Evolutionary conservation across 2,113 vertebrate genomes (phyloP).

Genomic region (Aptenodytes forsteri): DNA sequence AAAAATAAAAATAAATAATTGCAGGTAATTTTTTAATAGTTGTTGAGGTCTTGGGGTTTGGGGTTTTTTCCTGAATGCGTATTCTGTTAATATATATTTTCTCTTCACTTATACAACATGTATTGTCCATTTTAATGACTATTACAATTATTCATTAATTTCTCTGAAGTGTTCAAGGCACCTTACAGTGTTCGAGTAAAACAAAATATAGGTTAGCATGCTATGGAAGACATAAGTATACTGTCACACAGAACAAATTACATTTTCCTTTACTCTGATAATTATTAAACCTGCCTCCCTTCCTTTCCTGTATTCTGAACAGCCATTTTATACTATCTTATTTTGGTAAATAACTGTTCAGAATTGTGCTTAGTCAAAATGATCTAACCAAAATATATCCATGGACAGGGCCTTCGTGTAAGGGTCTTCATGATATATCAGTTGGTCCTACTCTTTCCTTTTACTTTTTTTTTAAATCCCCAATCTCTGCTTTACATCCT

Average conservation of each 20-base stretch:
- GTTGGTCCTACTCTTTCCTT: not conserved
- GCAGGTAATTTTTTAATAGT: not conserved
- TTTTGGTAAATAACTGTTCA: not conserved
- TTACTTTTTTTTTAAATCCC: not conserved
- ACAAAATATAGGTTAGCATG: not conserved
- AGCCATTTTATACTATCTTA: not conserved
- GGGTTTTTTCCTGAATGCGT: not conserved
- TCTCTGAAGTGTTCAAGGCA: not conserved
- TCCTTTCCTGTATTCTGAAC: not conserved
- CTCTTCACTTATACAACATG: not conserved
- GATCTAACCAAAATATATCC: not conserved
- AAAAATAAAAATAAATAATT: not conserved
- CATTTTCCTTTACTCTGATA: not conserved
- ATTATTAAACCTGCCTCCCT: not conserved
- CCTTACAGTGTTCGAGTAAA: not conserved
- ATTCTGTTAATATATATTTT: not conserved
- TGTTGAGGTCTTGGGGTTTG: not conserved
- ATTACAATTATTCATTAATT: not conserved
- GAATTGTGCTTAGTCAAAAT: not conserved
- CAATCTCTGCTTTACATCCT: not conserved
- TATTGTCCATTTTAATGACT: not conserved
- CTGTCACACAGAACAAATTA: not conserved
- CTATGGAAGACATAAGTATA: not conserved
- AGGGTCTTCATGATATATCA: not conserved
- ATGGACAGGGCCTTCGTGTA: not conserved